A percentile compares a stretch with the other conserved stretches of the same genome.
phyloP scores from a whole-genome alignment of 2,113 vertebrate species.

The Montifringilla adamsi region DNA sequence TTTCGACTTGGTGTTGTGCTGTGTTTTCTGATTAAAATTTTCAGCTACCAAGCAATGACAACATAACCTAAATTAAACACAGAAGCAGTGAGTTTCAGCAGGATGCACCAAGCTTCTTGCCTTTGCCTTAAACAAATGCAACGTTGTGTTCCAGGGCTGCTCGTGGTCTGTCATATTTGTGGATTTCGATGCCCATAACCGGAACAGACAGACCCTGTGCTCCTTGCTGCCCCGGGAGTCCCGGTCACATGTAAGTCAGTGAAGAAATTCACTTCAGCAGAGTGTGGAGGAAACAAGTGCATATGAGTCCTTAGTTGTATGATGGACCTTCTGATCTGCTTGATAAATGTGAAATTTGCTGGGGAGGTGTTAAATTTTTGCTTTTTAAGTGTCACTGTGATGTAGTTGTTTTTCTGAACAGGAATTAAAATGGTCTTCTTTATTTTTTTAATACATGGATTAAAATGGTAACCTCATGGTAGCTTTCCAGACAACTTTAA shows the following conservation, averaged over 20 bases:
- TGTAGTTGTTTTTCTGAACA: background rate
- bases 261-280: background rate
- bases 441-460: background rate
- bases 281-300: background rate
- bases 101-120: background rate
- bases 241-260: slow-evolving; percentile 89
- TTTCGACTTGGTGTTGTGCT: background rate
- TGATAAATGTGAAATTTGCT: background rate
- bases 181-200: slow-evolving; percentile 96
- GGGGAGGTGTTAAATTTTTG: background rate
- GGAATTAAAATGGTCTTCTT: background rate
- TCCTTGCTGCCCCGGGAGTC: slow-evolving; percentile 94
- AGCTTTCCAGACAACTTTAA: background rate
- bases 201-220: slow-evolving; percentile 92
- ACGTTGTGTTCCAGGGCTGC: slow-evolving; percentile 83
- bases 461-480: background rate
- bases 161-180: slow-evolving; percentile 99
- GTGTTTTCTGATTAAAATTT: background rate
- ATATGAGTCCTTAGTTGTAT: background rate
- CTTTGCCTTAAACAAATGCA: background rate
- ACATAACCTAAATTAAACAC: background rate
- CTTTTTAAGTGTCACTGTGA: background rate
- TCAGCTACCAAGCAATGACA: background rate
- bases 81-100: background rate
- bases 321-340: background rate